Conservation (phyloP, 1,140 invertebrate genomes). For the Calliphora vicina region DNA sequence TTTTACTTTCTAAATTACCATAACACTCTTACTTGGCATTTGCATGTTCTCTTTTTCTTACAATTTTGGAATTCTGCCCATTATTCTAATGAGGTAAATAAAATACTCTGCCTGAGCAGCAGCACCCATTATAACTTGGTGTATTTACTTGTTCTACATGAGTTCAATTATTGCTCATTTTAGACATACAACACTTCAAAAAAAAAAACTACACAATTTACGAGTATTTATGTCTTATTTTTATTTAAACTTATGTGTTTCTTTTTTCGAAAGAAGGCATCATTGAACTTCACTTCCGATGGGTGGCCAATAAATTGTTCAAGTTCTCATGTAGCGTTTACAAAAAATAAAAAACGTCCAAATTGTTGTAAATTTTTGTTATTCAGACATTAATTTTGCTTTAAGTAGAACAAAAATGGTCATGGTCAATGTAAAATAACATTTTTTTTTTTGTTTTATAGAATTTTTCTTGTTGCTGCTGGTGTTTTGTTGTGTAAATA, state of each 20-base stretch:
- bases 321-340: not conserved
- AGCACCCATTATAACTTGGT: too few species aligned
- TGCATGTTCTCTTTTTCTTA: too few species aligned
- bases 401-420: conserved; percentile 10
- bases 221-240: not conserved
- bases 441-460: not conserved
- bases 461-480: not conserved
- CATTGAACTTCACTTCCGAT: conserved; percentile 13
- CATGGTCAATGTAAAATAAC: conserved; percentile 15
- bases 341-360: not conserved
- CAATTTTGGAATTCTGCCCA: too few species aligned
- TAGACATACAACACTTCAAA: not conserved
- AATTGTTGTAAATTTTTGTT: too few species aligned
- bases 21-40: too few species aligned
- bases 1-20: too few species aligned
- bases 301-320: conserved; percentile 16
- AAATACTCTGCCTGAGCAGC: too few species aligned
- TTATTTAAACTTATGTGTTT: not conserved
- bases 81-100: too few species aligned
- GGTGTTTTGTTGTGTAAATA: not conserved
- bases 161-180: too few species aligned
- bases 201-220: not conserved
- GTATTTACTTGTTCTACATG: too few species aligned
- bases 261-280: not conserved
- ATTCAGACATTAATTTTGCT: not conserved